Percentiles rank a stretch among this genome's conserved stretches.
Evolutionary conservation across 1,140 invertebrate species (phyloP).

Genomic region (Aphaenogaster floridana): DNA sequence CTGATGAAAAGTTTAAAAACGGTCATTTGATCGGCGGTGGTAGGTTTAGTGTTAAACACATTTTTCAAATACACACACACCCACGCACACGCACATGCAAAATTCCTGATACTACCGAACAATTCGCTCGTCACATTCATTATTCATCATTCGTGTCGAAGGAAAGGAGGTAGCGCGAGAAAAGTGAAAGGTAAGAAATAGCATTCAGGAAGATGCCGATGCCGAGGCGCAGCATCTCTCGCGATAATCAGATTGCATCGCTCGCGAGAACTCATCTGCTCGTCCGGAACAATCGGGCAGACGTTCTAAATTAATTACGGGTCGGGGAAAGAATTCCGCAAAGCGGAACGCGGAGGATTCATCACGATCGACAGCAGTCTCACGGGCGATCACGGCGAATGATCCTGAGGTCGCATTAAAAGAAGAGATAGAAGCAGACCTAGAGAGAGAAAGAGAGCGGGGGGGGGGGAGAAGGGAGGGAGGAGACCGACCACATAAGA

Average conservation of each 20-base stretch:
- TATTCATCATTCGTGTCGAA: not conserved
- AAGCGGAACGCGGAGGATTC: not conserved
- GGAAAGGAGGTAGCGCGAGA: not conserved
- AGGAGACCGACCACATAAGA: not conserved
- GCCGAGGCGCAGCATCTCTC: not conserved
- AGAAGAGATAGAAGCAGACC: not conserved
- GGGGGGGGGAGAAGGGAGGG: too few relatives aligned
- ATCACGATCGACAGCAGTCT: constrained; percentile 36
- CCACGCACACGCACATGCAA: not conserved
- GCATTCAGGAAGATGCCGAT: not conserved
- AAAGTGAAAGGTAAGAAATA: constrained; percentile 22
- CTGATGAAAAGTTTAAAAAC: too few relatives aligned
- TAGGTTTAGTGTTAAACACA: not conserved
- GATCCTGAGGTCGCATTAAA: constrained; percentile 14
- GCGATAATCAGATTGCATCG: constrained; percentile 37
- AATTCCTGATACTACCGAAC: not conserved
- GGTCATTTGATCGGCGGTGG: too few relatives aligned
- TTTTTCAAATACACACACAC: not conserved
- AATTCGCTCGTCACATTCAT: not conserved
- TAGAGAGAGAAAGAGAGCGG: not conserved
- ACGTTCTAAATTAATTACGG: constrained; percentile 53
- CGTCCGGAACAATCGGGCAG: constrained; percentile 21
- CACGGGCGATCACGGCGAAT: not conserved
- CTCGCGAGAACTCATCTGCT: not conserved
- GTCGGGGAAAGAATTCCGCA: constrained; percentile 33